Evolutionary conservation across 2,113 vertebrate genomes (phyloP).

Genomic region (Amblyopsis rosae): DNA sequence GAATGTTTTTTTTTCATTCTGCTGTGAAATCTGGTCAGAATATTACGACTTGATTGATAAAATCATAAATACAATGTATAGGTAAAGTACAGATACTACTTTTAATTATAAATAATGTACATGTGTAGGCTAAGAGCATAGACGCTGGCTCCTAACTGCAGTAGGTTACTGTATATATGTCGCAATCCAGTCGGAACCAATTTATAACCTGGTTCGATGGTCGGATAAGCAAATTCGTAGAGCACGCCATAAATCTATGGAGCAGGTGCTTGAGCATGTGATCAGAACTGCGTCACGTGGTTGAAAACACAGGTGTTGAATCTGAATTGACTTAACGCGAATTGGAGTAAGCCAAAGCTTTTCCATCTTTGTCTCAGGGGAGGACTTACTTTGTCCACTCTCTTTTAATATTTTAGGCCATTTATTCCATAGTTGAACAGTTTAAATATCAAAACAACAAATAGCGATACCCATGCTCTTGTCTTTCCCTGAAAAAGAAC

Average conservation of each 20-base stretch:
- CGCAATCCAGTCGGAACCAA: neutral
- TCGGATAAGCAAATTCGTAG: neutral
- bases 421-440: neutral
- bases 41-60: no score
- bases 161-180: neutral
- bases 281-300: constrained; percentile 4
- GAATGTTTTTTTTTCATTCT: no score
- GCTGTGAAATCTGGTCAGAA: no score
- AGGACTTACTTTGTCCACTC: neutral
- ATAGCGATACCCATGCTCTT: neutral
- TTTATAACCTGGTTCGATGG: no score
- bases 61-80: no score
- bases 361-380: neutral
- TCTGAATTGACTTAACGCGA: neutral
- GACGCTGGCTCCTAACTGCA: no score
- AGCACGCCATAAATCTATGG: neutral
- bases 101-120: no score
- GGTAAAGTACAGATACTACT: no score
- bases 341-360: neutral
- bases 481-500: constrained; percentile 12
- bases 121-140: no score
- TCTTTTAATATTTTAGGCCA: neutral
- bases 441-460: neutral
- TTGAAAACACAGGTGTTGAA: constrained; percentile 25
- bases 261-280: constrained; percentile 39